Conservation (phyloP, 2,113 vertebrate species). For the Enhydra lutris region DNA sequence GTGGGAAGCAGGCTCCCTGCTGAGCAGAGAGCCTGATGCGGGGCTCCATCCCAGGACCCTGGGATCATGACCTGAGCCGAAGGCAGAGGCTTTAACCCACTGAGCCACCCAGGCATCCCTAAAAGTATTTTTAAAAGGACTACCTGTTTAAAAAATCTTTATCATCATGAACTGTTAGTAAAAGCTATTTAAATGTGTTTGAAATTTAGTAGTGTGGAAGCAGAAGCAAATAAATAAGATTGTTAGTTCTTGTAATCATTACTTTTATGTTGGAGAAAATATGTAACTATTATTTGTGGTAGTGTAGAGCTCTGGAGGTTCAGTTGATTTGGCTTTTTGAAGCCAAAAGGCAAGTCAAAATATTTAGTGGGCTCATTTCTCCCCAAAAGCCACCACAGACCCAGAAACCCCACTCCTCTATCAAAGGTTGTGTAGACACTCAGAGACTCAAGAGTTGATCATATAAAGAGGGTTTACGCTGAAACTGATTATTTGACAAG, state of each 20-base stretch:
- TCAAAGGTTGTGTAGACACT: background rate
- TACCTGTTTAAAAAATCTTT: background rate
- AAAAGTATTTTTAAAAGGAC: background rate
- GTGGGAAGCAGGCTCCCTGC: no score
- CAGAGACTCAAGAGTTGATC: background rate
- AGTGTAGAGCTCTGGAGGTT: background rate
- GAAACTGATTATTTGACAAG: background rate
- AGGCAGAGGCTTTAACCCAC: no score
- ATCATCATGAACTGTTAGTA: background rate
- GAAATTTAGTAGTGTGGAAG: background rate
- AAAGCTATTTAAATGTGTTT: background rate
- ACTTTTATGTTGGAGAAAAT: background rate
- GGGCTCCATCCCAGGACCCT: no score
- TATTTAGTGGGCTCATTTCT: background rate
- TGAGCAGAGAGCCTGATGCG: no score
- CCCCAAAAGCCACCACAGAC: background rate
- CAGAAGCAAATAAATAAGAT: background rate
- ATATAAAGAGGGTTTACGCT: background rate
- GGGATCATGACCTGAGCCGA: no score
- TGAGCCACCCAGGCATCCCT: no score
- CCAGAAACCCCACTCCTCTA: rapidly evolving
- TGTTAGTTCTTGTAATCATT: background rate
- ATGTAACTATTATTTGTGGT: background rate
- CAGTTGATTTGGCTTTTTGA: background rate
- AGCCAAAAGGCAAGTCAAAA: background rate